Evolutionary conservation across 2,888 invertebrate species (phyloP).

Genomic region (Aethes cnicana): DNA sequence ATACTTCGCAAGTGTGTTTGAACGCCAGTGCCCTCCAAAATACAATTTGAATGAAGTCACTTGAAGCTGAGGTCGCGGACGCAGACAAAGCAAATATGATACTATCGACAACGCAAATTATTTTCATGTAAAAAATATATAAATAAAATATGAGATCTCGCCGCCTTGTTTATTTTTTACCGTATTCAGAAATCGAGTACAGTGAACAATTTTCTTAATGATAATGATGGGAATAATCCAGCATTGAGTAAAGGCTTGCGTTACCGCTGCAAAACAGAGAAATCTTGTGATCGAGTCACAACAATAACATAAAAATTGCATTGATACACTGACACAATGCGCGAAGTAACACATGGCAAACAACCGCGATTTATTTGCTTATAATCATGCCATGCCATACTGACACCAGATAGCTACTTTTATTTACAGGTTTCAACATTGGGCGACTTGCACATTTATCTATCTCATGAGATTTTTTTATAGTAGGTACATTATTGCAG

Average conservation of each 20-base stretch:
- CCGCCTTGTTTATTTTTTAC: slow-evolving; percentile 28
- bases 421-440: no score
- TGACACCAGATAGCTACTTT: no score
- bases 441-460: no score
- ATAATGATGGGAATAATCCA: slow-evolving; percentile 57
- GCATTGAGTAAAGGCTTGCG: slow-evolving; percentile 47
- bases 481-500: no score
- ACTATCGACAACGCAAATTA: slow-evolving; percentile 26
- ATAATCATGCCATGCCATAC: no score
- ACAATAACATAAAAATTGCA: slow-evolving; percentile 48
- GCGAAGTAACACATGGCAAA: slow-evolving; percentile 33
- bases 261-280: slow-evolving; percentile 50
- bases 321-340: slow-evolving; percentile 42
- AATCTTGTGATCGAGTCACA: slow-evolving; percentile 52
- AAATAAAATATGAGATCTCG: slow-evolving; percentile 27
- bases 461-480: no score
- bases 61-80: slow-evolving; percentile 23
- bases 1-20: slow-evolving; percentile 3
- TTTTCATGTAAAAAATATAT: slow-evolving; percentile 24
- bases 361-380: no score
- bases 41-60: slow-evolving; percentile 10
- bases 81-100: slow-evolving; percentile 25
- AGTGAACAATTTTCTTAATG: slow-evolving; percentile 40
- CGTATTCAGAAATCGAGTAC: slow-evolving; percentile 40
- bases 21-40: slow-evolving; percentile 1